Evolutionary conservation across 2,888 invertebrate genomes (phyloP), one percentile per base, ranked within the genome.

Genomic region (Digitonthophagus gazella): DNA sequence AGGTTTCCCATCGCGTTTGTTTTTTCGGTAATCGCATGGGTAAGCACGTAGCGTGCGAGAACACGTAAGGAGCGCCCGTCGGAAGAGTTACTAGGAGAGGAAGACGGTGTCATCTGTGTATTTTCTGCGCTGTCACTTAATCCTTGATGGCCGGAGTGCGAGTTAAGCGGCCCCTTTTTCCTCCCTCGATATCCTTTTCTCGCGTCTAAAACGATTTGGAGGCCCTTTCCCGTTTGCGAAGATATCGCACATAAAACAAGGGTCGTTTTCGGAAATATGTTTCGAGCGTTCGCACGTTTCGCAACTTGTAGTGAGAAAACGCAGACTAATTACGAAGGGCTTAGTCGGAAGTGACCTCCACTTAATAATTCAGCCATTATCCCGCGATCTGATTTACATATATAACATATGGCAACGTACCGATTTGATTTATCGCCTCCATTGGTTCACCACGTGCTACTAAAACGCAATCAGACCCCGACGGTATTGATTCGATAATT

Each of bases 371-470:
- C 67, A 64, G 20, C 63, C 61, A 67, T 67, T 67, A 63, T 67
- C 61, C 58, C 18, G 18, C 67, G 20, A 15, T 66, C 22, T 56
- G 64, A 67, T 67, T 67, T 67, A 22, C 67, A 67, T 67, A 67
- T 67, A 63, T 67, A 67, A 57, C 67, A 67, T 67, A 67, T 67
- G 67, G 67, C 54, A 67, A 67, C 56, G 64, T 67, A 64, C 56
- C 56, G 63, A 67, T 67, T 15, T 67, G 64, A 67, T 67, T 63
- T 67, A 67, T 56, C 54, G 20, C 61, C 15, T 61, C 15, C 6
- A 57, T 15, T 57, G 57, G 61, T 18, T 20, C 61, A n/a, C 61
- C 61, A 61, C 14, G 6, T 61, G 61, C 61, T n/a, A 61, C 61
- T 61, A 61, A 61, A 61, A 61, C 18, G 61, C 18, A 61, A 61